phyloP scores from a whole-genome alignment of 64 coral and sea anemone genomes.

The Montipora cactus region DNA sequence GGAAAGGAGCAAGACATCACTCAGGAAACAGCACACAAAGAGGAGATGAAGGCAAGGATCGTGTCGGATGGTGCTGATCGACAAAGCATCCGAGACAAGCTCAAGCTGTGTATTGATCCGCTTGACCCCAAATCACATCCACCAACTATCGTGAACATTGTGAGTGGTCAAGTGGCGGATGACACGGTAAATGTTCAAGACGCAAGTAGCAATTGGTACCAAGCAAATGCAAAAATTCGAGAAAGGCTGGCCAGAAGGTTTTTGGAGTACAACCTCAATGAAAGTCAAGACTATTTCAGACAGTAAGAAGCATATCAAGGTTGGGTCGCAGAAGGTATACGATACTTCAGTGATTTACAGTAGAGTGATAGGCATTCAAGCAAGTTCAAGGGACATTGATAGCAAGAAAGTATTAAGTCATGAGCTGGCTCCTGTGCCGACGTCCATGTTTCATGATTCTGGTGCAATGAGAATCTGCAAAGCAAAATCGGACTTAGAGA shows the following conservation, averaged over 20 bases:
- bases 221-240: not conserved
- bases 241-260: not conserved
- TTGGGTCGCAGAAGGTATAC: too few species aligned
- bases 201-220: not conserved
- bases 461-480: too few species aligned
- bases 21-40: constrained; percentile 23
- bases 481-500: too few species aligned
- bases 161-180: constrained; percentile 37
- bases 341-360: too few species aligned
- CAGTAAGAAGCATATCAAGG: too few species aligned
- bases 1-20: not conserved
- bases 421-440: too few species aligned
- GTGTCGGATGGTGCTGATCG: constrained; percentile 25
- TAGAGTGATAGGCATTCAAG: too few species aligned
- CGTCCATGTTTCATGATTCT: too few species aligned
- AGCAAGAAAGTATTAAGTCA: too few species aligned
- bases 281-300: too few species aligned
- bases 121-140: not conserved
- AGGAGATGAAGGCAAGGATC: constrained; percentile 9
- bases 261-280: too few species aligned
- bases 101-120: constrained; percentile 25
- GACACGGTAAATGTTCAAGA: constrained; percentile 18
- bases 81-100: constrained; percentile 19
- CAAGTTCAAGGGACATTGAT: too few species aligned
- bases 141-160: constrained; percentile 23